Evolutionary conservation across 2,888 invertebrate species (phyloP).

Genomic region (Dolomedes plantarius): DNA sequence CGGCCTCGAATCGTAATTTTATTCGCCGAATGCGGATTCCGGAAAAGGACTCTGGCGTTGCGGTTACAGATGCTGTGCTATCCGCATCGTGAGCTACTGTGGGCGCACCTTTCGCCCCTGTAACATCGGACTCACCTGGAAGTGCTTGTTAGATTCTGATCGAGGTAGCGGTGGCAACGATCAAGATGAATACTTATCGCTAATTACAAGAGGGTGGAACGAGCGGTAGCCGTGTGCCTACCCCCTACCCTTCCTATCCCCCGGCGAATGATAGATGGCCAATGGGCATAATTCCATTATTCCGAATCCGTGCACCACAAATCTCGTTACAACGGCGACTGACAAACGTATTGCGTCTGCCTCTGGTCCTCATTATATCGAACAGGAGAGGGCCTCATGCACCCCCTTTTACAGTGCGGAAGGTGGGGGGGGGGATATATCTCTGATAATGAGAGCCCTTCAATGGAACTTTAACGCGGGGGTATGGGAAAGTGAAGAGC

Average conservation of each 20-base stretch:
- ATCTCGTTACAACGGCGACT: slow-evolving; percentile 55
- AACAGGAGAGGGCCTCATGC: background rate
- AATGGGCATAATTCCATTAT: slow-evolving; percentile 71
- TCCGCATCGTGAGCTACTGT: background rate
- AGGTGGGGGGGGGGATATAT: slow-evolving; percentile 32
- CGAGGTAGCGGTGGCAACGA: slow-evolving; percentile 5
- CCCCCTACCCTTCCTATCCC: background rate
- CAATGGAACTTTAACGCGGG: slow-evolving; percentile 57
- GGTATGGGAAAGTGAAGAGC: slow-evolving; percentile 17
- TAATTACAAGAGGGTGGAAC: slow-evolving; percentile 12
- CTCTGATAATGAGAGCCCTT: slow-evolving; percentile 63
- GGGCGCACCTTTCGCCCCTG: background rate
- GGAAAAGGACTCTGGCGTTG: background rate
- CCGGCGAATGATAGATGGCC: slow-evolving; percentile 63
- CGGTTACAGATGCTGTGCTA: background rate
- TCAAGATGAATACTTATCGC: slow-evolving; percentile 14
- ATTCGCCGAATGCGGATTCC: background rate
- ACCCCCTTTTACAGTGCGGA: background rate
- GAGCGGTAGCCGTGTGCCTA: background rate
- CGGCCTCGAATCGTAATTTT: background rate
- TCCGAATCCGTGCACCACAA: slow-evolving; percentile 68
- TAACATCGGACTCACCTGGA: background rate
- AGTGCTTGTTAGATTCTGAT: background rate
- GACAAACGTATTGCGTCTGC: slow-evolving; percentile 43
- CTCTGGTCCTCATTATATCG: slow-evolving; percentile 44